A percentile compares a stretch with the other conserved stretches of the same genome.
phyloP scores from a whole-genome alignment of 2,113 vertebrate species.

The Tragulus kanchil region DNA sequence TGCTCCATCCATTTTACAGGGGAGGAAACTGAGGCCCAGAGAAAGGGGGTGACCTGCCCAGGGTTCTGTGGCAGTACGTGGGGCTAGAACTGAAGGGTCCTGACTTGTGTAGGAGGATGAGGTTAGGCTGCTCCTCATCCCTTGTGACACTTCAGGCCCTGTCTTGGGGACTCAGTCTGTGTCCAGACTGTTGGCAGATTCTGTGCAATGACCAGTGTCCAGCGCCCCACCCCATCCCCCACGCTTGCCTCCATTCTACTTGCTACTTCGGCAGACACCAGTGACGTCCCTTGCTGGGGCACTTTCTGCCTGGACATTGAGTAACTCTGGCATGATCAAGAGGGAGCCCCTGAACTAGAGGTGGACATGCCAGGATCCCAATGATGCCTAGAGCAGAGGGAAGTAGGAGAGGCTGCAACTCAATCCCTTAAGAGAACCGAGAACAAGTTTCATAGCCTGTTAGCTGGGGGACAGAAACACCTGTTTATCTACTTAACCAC shows the following conservation, averaged over 20 bases:
- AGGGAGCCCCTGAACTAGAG: not conserved
- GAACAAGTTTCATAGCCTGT: not conserved
- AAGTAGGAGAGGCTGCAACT: not conserved
- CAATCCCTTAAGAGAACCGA: not conserved
- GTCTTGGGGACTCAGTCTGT: not conserved
- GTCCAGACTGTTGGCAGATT: not conserved
- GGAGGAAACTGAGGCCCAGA: not conserved
- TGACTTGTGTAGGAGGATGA: not conserved
- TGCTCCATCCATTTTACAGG: not conserved
- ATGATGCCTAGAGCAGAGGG: not conserved
- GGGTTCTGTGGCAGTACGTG: not conserved
- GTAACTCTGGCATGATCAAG: not conserved
- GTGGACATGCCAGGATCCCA: not conserved
- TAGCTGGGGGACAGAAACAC: not conserved
- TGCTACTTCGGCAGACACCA: not conserved
- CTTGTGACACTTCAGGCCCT: not conserved
- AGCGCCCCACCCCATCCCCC: not conserved
- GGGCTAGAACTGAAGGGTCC: not conserved
- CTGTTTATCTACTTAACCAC: not conserved
- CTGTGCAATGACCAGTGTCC: not conserved
- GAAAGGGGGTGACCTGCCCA: not conserved
- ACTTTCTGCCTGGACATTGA: not conserved
- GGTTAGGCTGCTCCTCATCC: not conserved
- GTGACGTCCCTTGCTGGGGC: not conserved
- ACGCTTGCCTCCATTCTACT: not conserved